A percentile compares a stretch with the other conserved stretches of the same genome.
phyloP scores from a whole-genome alignment of 1,140 invertebrate genomes.

The Eupristina koningsbergeri region DNA sequence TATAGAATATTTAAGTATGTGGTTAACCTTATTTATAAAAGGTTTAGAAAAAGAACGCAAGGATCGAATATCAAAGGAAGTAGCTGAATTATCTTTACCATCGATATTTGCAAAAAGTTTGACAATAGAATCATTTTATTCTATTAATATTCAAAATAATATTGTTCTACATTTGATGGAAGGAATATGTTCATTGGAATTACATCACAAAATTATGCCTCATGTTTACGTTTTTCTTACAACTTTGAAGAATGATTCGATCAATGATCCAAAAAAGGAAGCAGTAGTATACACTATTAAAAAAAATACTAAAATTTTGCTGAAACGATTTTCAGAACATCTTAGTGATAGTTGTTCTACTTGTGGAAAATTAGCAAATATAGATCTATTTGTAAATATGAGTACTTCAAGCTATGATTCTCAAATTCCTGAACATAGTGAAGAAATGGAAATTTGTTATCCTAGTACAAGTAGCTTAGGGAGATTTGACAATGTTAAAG shows the following conservation, averaged over 20 bases:
- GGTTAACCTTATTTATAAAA: conserved; percentile 41
- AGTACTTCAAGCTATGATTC: conserved; percentile 54
- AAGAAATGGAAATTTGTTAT: conserved; percentile 54
- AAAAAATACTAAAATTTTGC: conserved; percentile 28
- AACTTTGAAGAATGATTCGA: neutral
- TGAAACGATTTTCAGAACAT: conserved; percentile 53
- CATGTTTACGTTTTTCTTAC: neutral
- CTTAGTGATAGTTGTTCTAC: conserved; percentile 26
- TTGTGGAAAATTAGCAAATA: neutral
- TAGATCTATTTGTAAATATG: neutral
- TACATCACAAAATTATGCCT: conserved; percentile 28
- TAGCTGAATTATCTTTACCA: conserved; percentile 32
- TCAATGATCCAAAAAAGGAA: neutral
- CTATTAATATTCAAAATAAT: conserved; percentile 3
- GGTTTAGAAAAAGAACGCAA: conserved; percentile 39
- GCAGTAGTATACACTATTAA: neutral
- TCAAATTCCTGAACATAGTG: conserved; percentile 55
- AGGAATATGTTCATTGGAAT: neutral
- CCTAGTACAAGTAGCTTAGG: conserved; percentile 50
- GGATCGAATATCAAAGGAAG: conserved; percentile 30
- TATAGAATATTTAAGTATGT: conserved; percentile 27
- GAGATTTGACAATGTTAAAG: conserved; percentile 72
- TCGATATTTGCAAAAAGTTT: conserved; percentile 16
- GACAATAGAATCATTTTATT: conserved; percentile 25
- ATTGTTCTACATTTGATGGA: conserved; percentile 18